phyloP scores from a whole-genome alignment of 2,113 vertebrate species.

The Neolamprologus variostigma region DNA sequence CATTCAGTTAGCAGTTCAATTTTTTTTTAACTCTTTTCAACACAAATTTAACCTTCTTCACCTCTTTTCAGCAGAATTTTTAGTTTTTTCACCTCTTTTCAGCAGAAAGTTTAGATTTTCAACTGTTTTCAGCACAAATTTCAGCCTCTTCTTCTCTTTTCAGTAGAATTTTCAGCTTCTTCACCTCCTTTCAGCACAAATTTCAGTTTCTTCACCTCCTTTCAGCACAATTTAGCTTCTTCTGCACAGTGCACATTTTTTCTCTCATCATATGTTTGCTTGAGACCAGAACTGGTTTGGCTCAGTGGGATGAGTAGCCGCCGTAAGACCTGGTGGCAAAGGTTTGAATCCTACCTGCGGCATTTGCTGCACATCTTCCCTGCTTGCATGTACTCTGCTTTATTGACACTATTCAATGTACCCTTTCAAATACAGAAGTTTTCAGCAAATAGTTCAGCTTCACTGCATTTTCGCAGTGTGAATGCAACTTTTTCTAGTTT shows the following conservation, averaged over 20 bases:
- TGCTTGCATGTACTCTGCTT: neutral
- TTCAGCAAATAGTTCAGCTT: neutral
- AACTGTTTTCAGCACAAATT: no score
- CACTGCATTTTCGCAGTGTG: neutral
- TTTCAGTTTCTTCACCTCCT: neutral
- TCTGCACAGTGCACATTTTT: neutral
- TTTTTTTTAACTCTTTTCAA: neutral
- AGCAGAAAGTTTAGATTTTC: no score
- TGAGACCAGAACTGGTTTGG: neutral
- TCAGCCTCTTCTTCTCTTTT: neutral
- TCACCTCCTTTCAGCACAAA: accelerated
- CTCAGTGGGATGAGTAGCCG: accelerated
- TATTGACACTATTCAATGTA: neutral
- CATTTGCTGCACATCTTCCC: accelerated
- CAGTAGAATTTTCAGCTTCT: neutral
- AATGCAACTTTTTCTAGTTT: neutral
- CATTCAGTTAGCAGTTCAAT: accelerated
- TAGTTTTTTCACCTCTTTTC: accelerated
- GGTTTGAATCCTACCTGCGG: accelerated
- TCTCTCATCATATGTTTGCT: neutral
- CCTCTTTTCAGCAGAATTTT: no score
- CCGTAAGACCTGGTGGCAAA: neutral
- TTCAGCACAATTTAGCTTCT: neutral
- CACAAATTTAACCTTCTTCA: accelerated
- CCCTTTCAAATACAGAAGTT: neutral